Base-by-base conservation (phyloP, 2,888 invertebrate species). In the Synergus gifuensis region DNA sequence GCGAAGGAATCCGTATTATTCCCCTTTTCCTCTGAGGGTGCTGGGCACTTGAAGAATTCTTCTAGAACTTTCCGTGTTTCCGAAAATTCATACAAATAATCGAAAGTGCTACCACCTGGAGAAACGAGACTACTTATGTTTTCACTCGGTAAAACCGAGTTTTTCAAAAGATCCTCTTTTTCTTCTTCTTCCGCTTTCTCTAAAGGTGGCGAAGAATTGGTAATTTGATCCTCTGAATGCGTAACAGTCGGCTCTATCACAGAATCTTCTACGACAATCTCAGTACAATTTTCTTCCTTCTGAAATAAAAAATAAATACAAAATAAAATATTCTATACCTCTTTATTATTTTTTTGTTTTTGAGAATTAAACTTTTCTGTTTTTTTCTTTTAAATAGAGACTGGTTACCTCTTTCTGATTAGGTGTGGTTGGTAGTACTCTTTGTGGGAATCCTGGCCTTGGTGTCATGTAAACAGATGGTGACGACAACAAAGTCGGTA, bases 31-130 rank as follows among this genome's bases (percentile, higher is more conserved):
- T 94, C 94, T 84, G 94, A 94, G 40, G 94, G 93, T 79, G 95
- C 95, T 76, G 96, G 96, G 90, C 96, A 96, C 91, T 96, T 96
- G 93, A 98, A 98, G 93, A 98, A 98, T 93, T 98, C 98, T 90
- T 98, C 98, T 64, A 98, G 93, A 69, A 98, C 98, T 93, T 98
- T 98, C 85, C 97, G 94, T 40, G 98, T 98, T 93, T 98, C 98
- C 0, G 98, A 98, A 93, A 98, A 98, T 93, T 98, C 98, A 92
- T 98, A 98, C 83, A 97, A 92, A 93, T 97, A 97, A 93, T 98
- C 97, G 91, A 97, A 97, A 54, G 97, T 96, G 77, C 92, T 92
- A 77, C 91, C 92, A 44, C 91, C 90, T 9, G 92, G 88, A 4
- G 92, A 89, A 28, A 91, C 92, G 28, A 92, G 86, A 81, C 91